Evolutionary conservation across 2,113 vertebrate genomes (phyloP), one percentile per base, ranked within the genome.

Genomic region (Ochotona curzoniae): DNA sequence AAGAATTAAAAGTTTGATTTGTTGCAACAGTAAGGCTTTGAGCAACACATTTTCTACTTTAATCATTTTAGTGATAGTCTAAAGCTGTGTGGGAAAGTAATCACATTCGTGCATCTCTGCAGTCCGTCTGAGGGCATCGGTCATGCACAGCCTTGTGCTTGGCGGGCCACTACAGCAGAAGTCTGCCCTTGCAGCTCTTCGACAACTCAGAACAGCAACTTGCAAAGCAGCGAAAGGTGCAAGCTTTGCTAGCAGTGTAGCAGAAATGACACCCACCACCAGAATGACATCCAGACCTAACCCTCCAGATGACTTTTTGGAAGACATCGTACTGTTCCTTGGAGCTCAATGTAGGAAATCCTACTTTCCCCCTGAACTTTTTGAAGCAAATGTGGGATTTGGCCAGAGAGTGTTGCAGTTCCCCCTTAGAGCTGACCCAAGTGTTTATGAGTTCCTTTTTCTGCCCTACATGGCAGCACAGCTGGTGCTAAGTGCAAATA

Each of bases 91-190:
- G 21, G 64, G 35, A 87, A 90, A 88, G n/a, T 74, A 96, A 93
- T 64, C 91, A 84, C 69, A 91, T 75, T 94, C 92, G n/a, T 13
- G 94, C 91, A 63, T 80, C 87, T 83, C 79, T 87, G 30, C 32
- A 74, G 0, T 44, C 51, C 79, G 18, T 76, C 87, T 61, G 57
- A 60, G 25, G 21, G 78, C 82, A 49, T 28, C 54, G 63, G 47
- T 69, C 82, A 90, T 85, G 64, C 90, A 88, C 18, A 94, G 47
- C 54, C 12, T 0, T 51, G 44, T 49, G 69, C 69, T 38, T 64
- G 61, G 57, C 20, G 67, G 71, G 23, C 60, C 66, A 63, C 66
- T 17, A 2, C 3, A 10, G 69, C 30, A 86, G 61, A 66, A 81
- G 23, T 86, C 63, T 38, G 10, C 49, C 67, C 64, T 80, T 17